Conservation (phyloP, 2,797 vertebrate genomes). For the Melopsittacus undulatus region DNA sequence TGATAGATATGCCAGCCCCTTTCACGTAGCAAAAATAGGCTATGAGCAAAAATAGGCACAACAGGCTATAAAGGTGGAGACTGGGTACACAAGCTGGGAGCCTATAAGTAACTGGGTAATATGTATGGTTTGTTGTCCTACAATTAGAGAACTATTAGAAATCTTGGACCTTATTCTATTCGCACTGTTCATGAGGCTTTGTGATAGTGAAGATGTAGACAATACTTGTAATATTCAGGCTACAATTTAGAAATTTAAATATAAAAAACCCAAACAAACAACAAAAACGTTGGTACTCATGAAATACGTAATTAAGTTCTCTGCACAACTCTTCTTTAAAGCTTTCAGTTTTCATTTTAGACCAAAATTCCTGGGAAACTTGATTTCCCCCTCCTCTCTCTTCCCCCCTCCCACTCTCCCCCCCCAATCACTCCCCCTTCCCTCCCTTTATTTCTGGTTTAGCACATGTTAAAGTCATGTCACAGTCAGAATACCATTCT, state of each 20-base stretch:
- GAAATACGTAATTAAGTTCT: background rate
- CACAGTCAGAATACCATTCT: background rate
- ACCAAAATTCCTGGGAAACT: background rate
- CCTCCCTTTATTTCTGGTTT: background rate
- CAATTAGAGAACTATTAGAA: too few relatives aligned
- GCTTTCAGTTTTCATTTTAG: background rate
- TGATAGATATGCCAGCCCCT: background rate
- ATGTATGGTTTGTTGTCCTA: background rate
- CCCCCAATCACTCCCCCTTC: too few relatives aligned
- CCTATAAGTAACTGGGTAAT: background rate
- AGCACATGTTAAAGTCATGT: background rate
- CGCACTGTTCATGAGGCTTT: background rate
- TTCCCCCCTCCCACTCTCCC: too few relatives aligned
- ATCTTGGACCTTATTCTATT: background rate
- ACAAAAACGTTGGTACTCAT: background rate
- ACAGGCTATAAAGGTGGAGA: too few relatives aligned
- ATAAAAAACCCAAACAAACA: background rate
- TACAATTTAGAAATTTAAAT: background rate
- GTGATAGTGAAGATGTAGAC: background rate
- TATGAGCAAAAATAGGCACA: background rate
- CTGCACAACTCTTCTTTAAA: background rate
- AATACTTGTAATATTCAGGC: background rate
- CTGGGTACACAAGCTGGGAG: background rate
- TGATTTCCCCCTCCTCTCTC: background rate
- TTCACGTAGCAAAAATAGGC: background rate